Evolutionary conservation across 2,888 invertebrate species (phyloP), one percentile per base, ranked within the genome.

Genomic region (Dysmachus trigonus): DNA sequence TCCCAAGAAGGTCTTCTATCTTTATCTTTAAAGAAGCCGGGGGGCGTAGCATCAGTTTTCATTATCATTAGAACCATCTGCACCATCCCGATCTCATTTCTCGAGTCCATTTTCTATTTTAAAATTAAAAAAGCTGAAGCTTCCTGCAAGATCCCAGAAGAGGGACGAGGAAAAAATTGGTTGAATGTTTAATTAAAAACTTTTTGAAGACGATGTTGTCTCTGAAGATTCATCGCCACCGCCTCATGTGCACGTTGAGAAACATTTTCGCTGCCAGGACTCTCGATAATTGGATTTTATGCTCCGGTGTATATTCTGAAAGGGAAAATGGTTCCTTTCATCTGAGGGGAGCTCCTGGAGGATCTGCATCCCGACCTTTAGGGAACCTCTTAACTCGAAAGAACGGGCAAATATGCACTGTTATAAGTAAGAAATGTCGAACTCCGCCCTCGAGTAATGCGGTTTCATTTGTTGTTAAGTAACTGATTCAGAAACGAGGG

Each of bases 161-260:
- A 13, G 10, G 31, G n/a, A 79, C 13, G 15, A n/a, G n/a, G 13
- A 3, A 27, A 79, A 41, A 41, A 77, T 51, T 79, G 79, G 51
- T 27, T 79, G 51, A 79, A 47, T 79, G 51, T 79, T 79, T 79
- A 79, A 79, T 79, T 79, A 79, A 79, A 79, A 79, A 79, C 51
- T 79, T 79, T 79, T 47, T 79, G 51, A 79, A 79, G 79, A 41
- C 51, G 79, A 79, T 79, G 79, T 27, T 79, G 79, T 51, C 47
- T 79, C 79, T 79, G 1, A 79, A 79, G 79, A 79, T 79, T 79
- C 79, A 79, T 79, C 79, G 47, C 18, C 79, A 30, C 18, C 51
- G 79, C 51, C 79, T 79, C 79, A 79, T 79, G 79, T 79, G 79
- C 79, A 79, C 51, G 51, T 33, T 79, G 30, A 13, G 51, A 79